Evolutionary conservation across 2,888 invertebrate genomes (phyloP).

Genomic region (Caenorhabditis sinica): DNA sequence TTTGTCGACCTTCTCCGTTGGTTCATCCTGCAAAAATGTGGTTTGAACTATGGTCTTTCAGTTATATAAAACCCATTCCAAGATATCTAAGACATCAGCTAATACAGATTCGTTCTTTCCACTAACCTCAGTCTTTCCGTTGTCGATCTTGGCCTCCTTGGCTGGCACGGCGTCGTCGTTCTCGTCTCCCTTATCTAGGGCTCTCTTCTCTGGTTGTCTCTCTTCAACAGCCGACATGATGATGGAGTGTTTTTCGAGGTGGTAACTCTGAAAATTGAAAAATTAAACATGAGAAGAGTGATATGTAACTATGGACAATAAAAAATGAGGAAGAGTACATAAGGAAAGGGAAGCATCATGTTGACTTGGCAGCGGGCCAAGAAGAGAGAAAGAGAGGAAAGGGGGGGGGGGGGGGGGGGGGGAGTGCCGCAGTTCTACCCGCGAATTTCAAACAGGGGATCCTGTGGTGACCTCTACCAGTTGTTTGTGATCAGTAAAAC

Average conservation of each 20-base stretch:
- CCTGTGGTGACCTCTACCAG: constrained; percentile 3
- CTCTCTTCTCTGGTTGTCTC: constrained; percentile 74
- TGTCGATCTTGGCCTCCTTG: constrained; percentile 74
- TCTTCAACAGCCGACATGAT: constrained; percentile 75
- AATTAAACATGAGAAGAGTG: not conserved
- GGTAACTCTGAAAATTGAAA: constrained; percentile 39
- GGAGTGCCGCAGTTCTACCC: constrained; percentile 34
- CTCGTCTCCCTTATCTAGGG: constrained; percentile 72
- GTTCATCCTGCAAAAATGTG: constrained; percentile 69
- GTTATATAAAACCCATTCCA: no score
- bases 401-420: constrained; percentile 25
- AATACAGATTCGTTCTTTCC: no score
- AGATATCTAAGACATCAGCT: no score
- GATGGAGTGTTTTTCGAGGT: constrained; percentile 25
- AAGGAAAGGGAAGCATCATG: constrained; percentile 10
- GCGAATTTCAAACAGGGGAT: constrained; percentile 52
- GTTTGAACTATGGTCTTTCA: constrained; percentile 2
- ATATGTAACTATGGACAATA: constrained; percentile 3
- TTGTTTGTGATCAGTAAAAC: constrained; percentile 26
- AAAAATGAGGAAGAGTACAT: not conserved
- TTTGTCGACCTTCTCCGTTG: constrained; percentile 69
- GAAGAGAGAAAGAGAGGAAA: not conserved
- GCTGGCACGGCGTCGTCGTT: constrained; percentile 70
- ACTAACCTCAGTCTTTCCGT: constrained; percentile 74
- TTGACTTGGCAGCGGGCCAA: constrained; percentile 52